These are phyloP conservation scores for Pogonognathellus flavescens DNA, from an alignment of 1,140 invertebrate genomes.

Conservation along the genomic window DNA sequence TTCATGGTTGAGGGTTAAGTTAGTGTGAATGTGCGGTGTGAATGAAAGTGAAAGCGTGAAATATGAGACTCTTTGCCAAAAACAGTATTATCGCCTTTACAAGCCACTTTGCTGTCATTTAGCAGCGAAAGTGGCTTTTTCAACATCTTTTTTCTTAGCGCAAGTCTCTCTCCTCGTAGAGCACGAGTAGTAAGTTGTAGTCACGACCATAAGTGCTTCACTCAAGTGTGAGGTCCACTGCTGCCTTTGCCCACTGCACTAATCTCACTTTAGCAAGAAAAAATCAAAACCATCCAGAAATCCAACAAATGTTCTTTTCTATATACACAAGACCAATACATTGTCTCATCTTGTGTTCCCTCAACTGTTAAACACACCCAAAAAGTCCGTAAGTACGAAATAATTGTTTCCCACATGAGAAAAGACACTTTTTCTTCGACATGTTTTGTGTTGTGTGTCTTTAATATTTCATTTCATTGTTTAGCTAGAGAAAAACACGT, in stretches of 20 bases:
- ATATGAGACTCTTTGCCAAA: constrained; percentile 33
- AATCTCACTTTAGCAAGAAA: background rate
- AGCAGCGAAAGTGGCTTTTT: constrained; percentile 8
- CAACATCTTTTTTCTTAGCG: constrained; percentile 17
- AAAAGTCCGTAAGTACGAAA: no score
- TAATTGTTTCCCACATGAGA: no score
- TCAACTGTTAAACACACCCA: no score
- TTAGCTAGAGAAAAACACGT: no score
- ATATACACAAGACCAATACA: no score
- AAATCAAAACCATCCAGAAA: background rate
- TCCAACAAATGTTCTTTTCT: background rate
- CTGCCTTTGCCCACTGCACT: background rate
- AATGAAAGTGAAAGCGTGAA: constrained; percentile 13
- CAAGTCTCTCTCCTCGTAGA: no score
- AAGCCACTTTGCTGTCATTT: constrained; percentile 42
- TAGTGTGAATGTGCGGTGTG: background rate
- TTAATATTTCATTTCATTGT: no score
- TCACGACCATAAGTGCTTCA: constrained; percentile 27
- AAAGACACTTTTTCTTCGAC: no score
- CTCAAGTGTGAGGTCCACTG: constrained; percentile 5
- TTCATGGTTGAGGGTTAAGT: no score
- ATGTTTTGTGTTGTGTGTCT: no score
- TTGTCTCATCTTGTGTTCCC: no score
- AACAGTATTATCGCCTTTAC: constrained; percentile 34
- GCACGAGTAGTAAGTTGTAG: no score